A percentile compares a stretch with the other conserved stretches of the same genome.
These are phyloP conservation scores for Nycticebus coucang DNA, from an alignment of 2,113 vertebrate species.

Conservation along the genomic window DNA sequence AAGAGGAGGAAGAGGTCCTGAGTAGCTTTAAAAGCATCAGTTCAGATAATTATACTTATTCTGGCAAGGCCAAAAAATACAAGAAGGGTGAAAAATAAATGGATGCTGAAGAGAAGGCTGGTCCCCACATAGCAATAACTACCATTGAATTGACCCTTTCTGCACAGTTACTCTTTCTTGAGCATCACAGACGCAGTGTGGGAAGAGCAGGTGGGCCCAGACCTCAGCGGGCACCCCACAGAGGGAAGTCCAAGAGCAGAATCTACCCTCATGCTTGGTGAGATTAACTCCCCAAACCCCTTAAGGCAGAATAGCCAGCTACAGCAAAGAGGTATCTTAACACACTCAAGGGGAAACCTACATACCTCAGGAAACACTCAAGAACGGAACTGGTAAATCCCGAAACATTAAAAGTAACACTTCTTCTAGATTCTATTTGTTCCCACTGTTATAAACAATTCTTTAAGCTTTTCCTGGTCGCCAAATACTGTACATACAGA, in stretches of 20 bases:
- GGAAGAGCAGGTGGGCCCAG: slow-evolving; percentile 62
- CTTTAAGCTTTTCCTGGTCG: neutral
- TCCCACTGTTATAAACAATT: neutral
- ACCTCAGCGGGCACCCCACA: slow-evolving; percentile 57
- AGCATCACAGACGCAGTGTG: slow-evolving; percentile 73
- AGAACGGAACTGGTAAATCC: neutral
- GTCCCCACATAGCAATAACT: slow-evolving; percentile 67
- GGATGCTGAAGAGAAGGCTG: slow-evolving; percentile 62
- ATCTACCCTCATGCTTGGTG: neutral
- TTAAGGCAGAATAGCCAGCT: neutral
- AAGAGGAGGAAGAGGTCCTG: slow-evolving; percentile 71
- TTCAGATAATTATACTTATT: slow-evolving; percentile 75
- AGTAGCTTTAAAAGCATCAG: slow-evolving; percentile 71
- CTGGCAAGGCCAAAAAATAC: slow-evolving; percentile 64
- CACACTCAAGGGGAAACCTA: neutral
- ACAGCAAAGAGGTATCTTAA: neutral
- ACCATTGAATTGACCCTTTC: slow-evolving; percentile 71
- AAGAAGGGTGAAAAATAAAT: slow-evolving; percentile 69
- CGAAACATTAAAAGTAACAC: neutral
- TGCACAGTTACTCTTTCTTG: slow-evolving; percentile 71
- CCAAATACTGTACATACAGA: neutral
- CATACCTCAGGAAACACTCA: neutral
- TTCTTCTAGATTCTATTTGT: neutral
- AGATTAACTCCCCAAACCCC: neutral
- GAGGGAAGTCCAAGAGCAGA: slow-evolving; percentile 19